Conservation (phyloP, 2,113 vertebrate genomes). For the Oryctolagus cuniculus region mOryCun1.1 NC_091436.1:28486501-28487000, state of each 20-base stretch:
- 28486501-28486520: not conserved
- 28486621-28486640: not conserved
- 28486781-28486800: not conserved
- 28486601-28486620: not conserved
- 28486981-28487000: not conserved
- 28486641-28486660: conserved; percentile 11
- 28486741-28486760: not conserved
- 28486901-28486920: not conserved
- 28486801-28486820: too few relatives aligned
- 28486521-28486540: not conserved
- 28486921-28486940: not conserved
- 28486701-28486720: not conserved
- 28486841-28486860: not conserved
- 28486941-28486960: not conserved
- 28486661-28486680: not conserved
- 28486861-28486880: not conserved
- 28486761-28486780: not conserved
- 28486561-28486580: not conserved
- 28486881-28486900: not conserved
- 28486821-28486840: not conserved
- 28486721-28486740: not conserved
- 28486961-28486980: not conserved
- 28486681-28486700: not conserved
- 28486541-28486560: not conserved
- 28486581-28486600: not conserved